A percentile compares a stretch with the other conserved stretches of the same genome.
Conservation (phyloP, 2,797 vertebrate species). For the Myotis daubentonii region DNA sequence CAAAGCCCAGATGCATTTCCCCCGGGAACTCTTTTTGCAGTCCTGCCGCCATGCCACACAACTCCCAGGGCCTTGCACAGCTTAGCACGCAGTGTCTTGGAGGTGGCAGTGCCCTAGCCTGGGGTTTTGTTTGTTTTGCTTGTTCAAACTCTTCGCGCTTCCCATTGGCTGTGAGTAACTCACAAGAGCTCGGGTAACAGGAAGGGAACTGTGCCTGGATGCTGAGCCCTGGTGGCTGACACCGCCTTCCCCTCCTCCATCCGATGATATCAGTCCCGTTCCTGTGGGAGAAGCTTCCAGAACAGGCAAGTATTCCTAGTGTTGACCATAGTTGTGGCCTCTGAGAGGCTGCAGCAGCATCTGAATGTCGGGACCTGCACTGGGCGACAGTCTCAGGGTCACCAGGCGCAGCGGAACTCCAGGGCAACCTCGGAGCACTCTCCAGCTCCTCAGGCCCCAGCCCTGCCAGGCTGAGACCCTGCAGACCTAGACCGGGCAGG, state of each 20-base stretch:
- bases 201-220: neutral
- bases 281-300: neutral
- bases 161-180: neutral
- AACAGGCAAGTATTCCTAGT: neutral
- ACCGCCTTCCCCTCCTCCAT: neutral
- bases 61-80: rapidly evolving
- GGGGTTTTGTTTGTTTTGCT: neutral
- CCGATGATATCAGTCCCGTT: neutral
- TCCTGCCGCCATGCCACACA: rapidly evolving
- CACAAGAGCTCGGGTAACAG: neutral
- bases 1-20: neutral
- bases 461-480: neutral
- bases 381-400: neutral
- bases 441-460: neutral
- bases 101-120: rapidly evolving
- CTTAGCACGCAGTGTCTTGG: neutral
- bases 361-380: neutral
- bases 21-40: neutral
- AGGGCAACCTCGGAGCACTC: neutral
- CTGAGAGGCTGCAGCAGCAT: neutral
- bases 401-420: neutral
- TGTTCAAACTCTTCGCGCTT: neutral
- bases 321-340: neutral
- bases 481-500: no score
- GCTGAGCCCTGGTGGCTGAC: neutral